These are phyloP conservation scores for Chelonoidis abingdonii DNA, from an alignment of 2,113 vertebrate genomes.

Conservation along the genomic window DNA sequence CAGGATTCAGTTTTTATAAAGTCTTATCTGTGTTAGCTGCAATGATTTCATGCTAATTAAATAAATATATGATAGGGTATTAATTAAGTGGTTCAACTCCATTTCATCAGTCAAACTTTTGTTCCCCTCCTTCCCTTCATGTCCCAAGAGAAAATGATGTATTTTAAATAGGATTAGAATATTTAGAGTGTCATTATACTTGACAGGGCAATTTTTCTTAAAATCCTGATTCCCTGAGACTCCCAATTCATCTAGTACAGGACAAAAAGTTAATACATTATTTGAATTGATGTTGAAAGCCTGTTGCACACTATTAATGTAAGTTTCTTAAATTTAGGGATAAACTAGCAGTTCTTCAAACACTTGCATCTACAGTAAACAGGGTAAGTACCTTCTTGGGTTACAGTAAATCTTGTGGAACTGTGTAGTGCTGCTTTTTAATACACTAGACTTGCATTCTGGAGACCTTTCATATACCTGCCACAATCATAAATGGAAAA, in stretches of 20 bases:
- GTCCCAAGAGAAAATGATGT: neutral
- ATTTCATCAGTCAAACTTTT: neutral
- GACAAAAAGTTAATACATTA: fast-evolving
- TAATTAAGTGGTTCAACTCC: neutral
- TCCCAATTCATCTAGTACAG: neutral
- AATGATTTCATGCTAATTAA: neutral
- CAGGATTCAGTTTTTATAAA: neutral
- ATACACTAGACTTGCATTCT: fast-evolving
- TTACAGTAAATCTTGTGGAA: fast-evolving
- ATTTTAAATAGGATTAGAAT: neutral
- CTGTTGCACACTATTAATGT: neutral
- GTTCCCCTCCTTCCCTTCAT: neutral
- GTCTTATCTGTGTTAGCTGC: neutral
- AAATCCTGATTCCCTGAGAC: neutral
- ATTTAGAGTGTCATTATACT: neutral
- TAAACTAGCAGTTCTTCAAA: conserved; percentile 89
- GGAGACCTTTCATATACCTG: neutral
- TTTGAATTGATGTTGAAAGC: neutral
- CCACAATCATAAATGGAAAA: neutral
- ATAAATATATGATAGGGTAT: neutral
- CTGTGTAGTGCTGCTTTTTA: fast-evolving
- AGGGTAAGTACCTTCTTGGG: conserved; percentile 81
- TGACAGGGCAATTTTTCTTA: neutral
- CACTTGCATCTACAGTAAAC: conserved; percentile 87
- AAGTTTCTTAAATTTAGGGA: conserved; percentile 80